Base-by-base conservation (phyloP, 1,140 invertebrate species). In the Trachymyrmex cornetzi region DNA sequence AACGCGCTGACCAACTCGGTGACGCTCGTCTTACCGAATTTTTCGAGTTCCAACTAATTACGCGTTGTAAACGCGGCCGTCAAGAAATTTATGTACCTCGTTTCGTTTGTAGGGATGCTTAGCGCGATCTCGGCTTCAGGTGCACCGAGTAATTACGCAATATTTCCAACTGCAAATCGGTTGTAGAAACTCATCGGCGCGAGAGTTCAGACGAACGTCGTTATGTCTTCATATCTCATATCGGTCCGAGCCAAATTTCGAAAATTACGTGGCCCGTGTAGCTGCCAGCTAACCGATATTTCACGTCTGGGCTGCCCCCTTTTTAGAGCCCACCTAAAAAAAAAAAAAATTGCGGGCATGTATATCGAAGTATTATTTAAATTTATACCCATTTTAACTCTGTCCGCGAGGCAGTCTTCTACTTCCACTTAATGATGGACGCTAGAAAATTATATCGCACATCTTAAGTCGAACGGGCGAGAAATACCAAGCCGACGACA, bases 1-100 rank as follows among this genome's bases (percentile, higher is more conserved):
- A 88, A 88, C 91, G 90, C 90, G 87, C 50, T 19, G 80, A 12
- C 34, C 50, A 14, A 27, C 9, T 38, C 77, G 88, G 91, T 92
- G 89, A 50, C 75, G 69, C 67, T 81, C 74, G 30, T 67, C 75
- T 80, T 72, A 38, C 71, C 75, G 85, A 88, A 92, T 89, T 90
- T 87, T 89, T 88, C 84, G 86, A 92, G 89, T 92, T 90, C 89
- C 90, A 86, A 66, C 92, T 93, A 93, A 93, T 93, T 93, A 92
- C 90, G 88, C 88, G 87, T 88, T 87, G 92, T 90, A 92, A 92
- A 92, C 69, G 63, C 75, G 86, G 66, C 44, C 72, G 67, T 16
- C 61, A 57, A 82, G 72, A 72, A 91, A 92, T 91, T 92, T 91
- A 92, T 89, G 90, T 88, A 77, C 80, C 89, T 90, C 75, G 69